Evolutionary conservation across 2,888 invertebrate genomes (phyloP), one percentile per base, ranked within the genome.

Genomic region (Agrotis ipsilon): DNA sequence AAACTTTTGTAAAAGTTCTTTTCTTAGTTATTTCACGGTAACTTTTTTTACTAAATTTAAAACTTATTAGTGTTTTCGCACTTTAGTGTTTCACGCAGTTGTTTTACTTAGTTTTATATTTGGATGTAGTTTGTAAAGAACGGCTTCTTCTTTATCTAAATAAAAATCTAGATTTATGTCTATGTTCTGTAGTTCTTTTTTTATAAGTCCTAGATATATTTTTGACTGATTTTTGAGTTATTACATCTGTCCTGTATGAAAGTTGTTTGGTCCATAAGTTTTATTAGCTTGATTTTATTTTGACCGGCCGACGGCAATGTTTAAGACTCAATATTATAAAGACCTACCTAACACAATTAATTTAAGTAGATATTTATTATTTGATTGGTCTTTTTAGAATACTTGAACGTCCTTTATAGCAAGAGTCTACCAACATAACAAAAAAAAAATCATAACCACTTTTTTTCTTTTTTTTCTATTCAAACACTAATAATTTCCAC

Each of bases 401-500:
- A 13, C 13, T 14, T 32, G 13, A 13, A 7, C 13, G n/a, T n/a
- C n/a, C n/a, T 55, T n/a, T 55, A 55, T 6, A 55, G 5, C 11
- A 52, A 6, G 18, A 0, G n/a, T n/a, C n/a, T 5, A n/a, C 11
- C 1, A 3, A 14, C 6, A 3, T 6, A 6, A 32, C 6, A 5
- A 32, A 55, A 55, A 55, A n/a, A 54, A 27, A 54, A 51, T 3
- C 48, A 6, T 21, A 6, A n/a, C 1, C 18, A 55, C 4, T 5
- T 32, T 55, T n/a, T 54, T 7, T n/a, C 9, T n/a, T 49, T 55
- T 32, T 48, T 65, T 18, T 39, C 27, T 45, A 52, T 68, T 55
- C 39, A 39, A 52, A 55, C 72, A 72, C 70, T 21, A 19, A 55
- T 55, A 32, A 54, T 19, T 52, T 55, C 43, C 39, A 63, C 72